A percentile compares a stretch with the other conserved stretches of the same genome.
Conservation (phyloP, 2,888 invertebrate species). For the Anoncus sp. region DNA sequence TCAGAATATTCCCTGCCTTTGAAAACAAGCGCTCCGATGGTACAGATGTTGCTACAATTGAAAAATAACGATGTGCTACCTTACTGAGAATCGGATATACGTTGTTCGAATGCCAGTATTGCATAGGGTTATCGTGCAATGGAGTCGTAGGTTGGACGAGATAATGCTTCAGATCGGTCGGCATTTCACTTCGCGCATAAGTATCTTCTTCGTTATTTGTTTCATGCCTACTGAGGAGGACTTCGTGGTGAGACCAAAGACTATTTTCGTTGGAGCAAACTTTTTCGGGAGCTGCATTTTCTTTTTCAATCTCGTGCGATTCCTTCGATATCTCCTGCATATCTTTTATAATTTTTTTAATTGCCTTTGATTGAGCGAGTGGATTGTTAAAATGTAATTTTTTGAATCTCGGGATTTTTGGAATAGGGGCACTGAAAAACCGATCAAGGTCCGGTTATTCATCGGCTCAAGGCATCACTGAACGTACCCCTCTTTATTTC, state of each 20-base stretch:
- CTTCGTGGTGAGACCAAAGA: constrained; percentile 35
- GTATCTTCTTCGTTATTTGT: background rate
- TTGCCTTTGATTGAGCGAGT: too few species aligned
- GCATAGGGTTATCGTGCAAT: background rate
- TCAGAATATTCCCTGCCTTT: too few species aligned
- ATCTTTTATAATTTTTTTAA: too few species aligned
- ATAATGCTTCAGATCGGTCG: constrained; percentile 38
- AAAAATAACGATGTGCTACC: constrained; percentile 7
- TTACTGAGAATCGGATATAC: background rate
- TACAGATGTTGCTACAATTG: constrained; percentile 25
- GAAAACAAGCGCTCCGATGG: constrained; percentile 36
- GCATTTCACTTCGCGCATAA: background rate
- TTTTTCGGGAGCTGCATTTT: constrained; percentile 6
- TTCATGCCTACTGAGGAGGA: background rate
- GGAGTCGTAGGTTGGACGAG: constrained; percentile 15
- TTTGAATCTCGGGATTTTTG: background rate
- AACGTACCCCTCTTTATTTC: constrained; percentile 93
- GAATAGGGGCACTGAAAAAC: background rate
- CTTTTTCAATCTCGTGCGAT: too few species aligned
- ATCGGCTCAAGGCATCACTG: background rate
- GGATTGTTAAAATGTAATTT: too few species aligned
- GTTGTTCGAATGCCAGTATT: too few species aligned
- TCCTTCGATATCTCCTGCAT: too few species aligned
- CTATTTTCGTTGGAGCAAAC: constrained; percentile 1
- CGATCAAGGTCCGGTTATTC: background rate